Conservation (phyloP, 1,140 invertebrate genomes). For the Aporrectodea caliginosa region DNA sequence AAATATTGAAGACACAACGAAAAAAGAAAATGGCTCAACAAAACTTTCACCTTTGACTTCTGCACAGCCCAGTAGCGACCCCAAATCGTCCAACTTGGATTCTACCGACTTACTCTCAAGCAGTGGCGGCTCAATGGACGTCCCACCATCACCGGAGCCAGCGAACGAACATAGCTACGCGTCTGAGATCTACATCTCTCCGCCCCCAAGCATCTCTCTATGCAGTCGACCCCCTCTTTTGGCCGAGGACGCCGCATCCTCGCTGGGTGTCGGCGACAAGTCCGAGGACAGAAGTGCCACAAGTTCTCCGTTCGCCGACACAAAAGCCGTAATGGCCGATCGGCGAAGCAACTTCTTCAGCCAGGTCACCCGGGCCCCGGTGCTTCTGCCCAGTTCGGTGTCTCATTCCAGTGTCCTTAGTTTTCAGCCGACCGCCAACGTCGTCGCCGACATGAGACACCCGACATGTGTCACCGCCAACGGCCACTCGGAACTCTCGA, state of each 20-base stretch:
- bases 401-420: background rate
- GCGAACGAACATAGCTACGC: background rate
- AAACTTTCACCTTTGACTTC: no score
- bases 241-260: background rate
- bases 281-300: background rate
- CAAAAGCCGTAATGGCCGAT: background rate
- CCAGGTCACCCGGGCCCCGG: background rate
- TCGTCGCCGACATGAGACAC: background rate
- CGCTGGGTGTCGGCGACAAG: background rate
- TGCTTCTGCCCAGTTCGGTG: background rate
- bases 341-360: background rate
- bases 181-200: background rate
- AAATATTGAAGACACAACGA: background rate
- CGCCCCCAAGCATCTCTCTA: background rate
- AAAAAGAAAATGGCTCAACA: no score
- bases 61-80: background rate
- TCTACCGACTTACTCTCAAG: background rate
- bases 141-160: background rate
- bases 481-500: background rate
- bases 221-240: background rate
- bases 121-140: background rate
- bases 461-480: background rate
- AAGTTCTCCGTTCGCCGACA: background rate
- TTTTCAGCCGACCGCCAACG: background rate
- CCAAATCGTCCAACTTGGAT: background rate